phyloP scores from a whole-genome alignment of 2,888 invertebrate species.

The Polyommatus iphigenia region DNA sequence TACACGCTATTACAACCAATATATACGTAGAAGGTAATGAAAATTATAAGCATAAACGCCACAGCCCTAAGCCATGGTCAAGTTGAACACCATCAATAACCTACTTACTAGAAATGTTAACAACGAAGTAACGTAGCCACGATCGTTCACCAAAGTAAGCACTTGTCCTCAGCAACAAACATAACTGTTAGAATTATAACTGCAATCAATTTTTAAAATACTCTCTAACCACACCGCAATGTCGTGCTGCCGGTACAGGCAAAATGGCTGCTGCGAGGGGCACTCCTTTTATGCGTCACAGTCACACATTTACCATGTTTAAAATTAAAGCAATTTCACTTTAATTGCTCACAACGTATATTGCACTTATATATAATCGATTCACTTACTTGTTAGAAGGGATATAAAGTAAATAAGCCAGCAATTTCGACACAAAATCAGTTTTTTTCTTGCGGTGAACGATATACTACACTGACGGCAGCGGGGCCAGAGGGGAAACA shows the following conservation, averaged over 20 bases:
- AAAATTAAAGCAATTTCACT: constrained; percentile 56
- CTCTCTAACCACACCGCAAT: constrained; percentile 68
- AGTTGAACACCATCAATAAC: constrained; percentile 31
- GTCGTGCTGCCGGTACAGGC: constrained; percentile 79
- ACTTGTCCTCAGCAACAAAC: constrained; percentile 13
- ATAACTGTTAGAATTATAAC: background rate
- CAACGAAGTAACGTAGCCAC: background rate
- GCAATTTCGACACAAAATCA: constrained; percentile 77
- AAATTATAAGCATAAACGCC: background rate
- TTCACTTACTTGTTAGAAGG: constrained; percentile 80
- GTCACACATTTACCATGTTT: constrained; percentile 62
- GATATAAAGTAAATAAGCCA: constrained; percentile 77
- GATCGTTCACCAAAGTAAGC: constrained; percentile 7
- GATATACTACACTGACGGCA: constrained; percentile 79
- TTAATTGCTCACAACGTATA: constrained; percentile 54
- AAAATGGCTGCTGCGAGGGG: constrained; percentile 81
- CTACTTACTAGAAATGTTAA: constrained; percentile 23
- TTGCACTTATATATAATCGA: constrained; percentile 61
- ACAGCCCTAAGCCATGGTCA: constrained; percentile 20
- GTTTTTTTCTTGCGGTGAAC: constrained; percentile 79
- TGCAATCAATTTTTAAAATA: constrained; percentile 35
- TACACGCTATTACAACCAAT: background rate
- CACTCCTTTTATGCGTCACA: constrained; percentile 84
- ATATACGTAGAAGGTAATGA: background rate
- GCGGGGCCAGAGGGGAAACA: constrained; percentile 79